Evolutionary conservation across 2,113 vertebrate species (phyloP).

Genomic region (Esox niger): DNA sequence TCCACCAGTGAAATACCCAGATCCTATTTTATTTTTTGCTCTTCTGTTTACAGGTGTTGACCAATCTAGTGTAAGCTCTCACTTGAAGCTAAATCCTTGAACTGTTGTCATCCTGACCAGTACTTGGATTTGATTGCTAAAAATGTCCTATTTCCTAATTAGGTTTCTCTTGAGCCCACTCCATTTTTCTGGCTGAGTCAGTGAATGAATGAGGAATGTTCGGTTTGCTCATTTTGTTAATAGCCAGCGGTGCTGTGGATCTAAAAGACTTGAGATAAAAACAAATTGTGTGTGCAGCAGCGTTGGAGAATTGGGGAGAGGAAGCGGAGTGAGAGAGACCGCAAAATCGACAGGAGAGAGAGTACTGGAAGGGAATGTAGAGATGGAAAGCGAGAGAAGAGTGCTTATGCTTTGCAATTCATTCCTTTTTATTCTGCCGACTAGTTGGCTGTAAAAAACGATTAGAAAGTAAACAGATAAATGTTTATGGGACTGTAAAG

Average conservation of each 20-base stretch:
- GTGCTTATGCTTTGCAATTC: slow-evolving; percentile 1
- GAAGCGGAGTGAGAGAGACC: too few relatives aligned
- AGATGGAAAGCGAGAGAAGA: neutral
- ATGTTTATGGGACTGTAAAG: slow-evolving; percentile 47
- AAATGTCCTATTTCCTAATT: neutral
- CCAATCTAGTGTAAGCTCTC: neutral
- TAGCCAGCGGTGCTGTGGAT: slow-evolving; percentile 19
- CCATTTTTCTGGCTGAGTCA: slow-evolving; percentile 15
- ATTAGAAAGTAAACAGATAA: slow-evolving; percentile 48
- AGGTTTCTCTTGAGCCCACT: neutral
- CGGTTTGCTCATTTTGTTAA: slow-evolving; percentile 9
- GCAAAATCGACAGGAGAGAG: too few relatives aligned
- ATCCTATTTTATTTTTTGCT: neutral
- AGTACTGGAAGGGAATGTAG: too few relatives aligned
- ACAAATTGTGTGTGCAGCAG: neutral
- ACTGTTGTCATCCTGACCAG: too few relatives aligned
- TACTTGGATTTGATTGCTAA: too few relatives aligned
- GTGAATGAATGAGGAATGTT: slow-evolving; percentile 5
- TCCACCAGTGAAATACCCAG: neutral
- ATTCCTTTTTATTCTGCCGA: slow-evolving; percentile 42
- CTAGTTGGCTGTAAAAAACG: slow-evolving; percentile 41
- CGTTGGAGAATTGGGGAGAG: slow-evolving; percentile 1
- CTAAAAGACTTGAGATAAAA: neutral
- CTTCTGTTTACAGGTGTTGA: neutral
- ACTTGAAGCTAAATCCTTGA: neutral